These are phyloP conservation scores for Drosophila quadrilineata DNA, from an alignment of 1,140 invertebrate genomes.

Conservation along the genomic window DNA sequence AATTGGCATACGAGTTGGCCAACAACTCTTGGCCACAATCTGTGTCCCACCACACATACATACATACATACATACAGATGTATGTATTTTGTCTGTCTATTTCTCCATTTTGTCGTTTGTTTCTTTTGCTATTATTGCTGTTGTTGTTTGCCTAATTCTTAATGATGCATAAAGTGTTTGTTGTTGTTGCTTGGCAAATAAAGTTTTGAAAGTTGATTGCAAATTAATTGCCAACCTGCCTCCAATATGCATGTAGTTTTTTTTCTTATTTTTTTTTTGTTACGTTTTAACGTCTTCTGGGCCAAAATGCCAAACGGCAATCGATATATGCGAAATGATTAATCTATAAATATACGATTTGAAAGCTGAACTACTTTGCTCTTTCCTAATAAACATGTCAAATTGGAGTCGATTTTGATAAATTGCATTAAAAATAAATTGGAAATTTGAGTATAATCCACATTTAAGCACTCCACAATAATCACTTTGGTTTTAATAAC, in stretches of 20 bases:
- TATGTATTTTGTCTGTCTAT: conserved; percentile 31
- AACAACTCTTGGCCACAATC: conserved; percentile 34
- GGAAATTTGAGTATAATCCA: too few relatives aligned
- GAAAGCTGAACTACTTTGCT: too few relatives aligned
- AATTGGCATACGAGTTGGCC: conserved; percentile 63
- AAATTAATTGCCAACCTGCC: conserved; percentile 65
- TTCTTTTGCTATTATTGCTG: too few relatives aligned
- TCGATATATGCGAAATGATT: too few relatives aligned
- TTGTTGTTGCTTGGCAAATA: conserved; percentile 36
- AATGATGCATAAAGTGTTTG: conserved; percentile 74
- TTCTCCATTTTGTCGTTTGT: conserved; percentile 74
- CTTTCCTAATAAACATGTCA: too few relatives aligned
- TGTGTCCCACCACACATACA: conserved; percentile 13
- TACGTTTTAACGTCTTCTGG: conserved; percentile 11
- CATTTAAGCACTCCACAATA: too few relatives aligned
- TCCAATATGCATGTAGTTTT: conserved; percentile 7
- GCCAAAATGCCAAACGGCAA: too few relatives aligned
- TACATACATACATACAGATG: conserved; percentile 36
- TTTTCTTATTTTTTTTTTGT: too few relatives aligned
- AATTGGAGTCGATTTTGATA: too few relatives aligned
- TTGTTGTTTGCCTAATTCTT: conserved; percentile 75
- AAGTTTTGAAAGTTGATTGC: conserved; percentile 74
- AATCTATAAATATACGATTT: too few relatives aligned
- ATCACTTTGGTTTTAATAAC: too few relatives aligned
- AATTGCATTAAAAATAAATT: too few relatives aligned